These are phyloP conservation scores for Petrophora chlorosata DNA, from an alignment of 2,888 invertebrate genomes.

Conservation along the genomic window DNA sequence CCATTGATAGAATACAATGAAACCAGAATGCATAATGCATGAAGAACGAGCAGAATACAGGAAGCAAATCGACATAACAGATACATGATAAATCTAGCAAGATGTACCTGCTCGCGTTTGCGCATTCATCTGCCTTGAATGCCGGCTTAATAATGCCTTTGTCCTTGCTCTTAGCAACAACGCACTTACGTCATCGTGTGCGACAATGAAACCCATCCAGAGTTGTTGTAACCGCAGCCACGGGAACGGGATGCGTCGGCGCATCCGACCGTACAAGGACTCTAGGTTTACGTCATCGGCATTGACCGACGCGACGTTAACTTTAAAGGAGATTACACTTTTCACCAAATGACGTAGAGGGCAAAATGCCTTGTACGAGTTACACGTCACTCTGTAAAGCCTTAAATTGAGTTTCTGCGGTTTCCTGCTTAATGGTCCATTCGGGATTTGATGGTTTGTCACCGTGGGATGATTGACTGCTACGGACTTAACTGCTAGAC, in stretches of 20 bases:
- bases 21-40: conserved; percentile 22
- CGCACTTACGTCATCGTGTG: conserved; percentile 55
- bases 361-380: conserved; percentile 40
- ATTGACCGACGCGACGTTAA: conserved; percentile 45
- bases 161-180: conserved; percentile 65
- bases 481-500: conserved; percentile 27
- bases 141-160: conserved; percentile 41
- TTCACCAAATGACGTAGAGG: conserved; percentile 40
- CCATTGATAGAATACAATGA: conserved; percentile 16
- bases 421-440: conserved; percentile 21
- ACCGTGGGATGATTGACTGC: conserved; percentile 34
- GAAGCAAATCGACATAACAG: conserved; percentile 22
- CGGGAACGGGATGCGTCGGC: conserved; percentile 70
- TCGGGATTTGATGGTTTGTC: conserved; percentile 40
- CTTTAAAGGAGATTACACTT: conserved; percentile 43
- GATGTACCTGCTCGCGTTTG: conserved; percentile 20
- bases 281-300: conserved; percentile 61
- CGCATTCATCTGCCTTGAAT: conserved; percentile 36
- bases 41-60: conserved; percentile 16
- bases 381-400: background rate
- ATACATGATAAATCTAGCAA: conserved; percentile 21
- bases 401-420: conserved; percentile 40
- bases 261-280: conserved; percentile 79
- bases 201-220: conserved; percentile 75
- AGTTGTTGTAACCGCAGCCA: conserved; percentile 76